Evolutionary conservation across 64 coral and sea anemone species (phyloP).

Genomic region (Actinia equina): DNA sequence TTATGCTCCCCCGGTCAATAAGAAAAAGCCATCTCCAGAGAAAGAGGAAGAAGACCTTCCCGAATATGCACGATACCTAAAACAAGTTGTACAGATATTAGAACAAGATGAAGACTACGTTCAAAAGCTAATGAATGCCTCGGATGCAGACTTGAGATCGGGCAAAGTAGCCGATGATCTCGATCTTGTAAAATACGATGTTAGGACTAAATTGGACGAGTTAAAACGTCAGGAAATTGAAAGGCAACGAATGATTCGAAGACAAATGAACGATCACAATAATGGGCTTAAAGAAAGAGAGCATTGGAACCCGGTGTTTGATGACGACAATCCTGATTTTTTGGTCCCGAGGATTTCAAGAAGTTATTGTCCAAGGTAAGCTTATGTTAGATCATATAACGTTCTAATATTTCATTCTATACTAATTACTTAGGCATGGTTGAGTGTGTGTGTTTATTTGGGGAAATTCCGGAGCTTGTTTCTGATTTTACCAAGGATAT

Average conservation of each 20-base stretch:
- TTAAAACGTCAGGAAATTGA: constrained; percentile 95
- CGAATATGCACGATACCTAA: constrained; percentile 93
- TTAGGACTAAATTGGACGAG: constrained; percentile 87
- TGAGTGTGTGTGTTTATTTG: background rate
- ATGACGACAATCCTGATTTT: constrained; percentile 98
- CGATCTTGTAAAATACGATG: constrained; percentile 91
- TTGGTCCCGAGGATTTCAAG: constrained; percentile 91
- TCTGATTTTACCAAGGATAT: background rate
- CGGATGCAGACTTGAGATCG: constrained; percentile 79
- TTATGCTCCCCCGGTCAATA: constrained; percentile 69
- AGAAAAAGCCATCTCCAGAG: constrained; percentile 9
- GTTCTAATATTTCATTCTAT: background rate
- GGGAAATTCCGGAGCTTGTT: background rate
- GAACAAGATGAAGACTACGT: constrained; percentile 96
- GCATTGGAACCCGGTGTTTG: constrained; percentile 94
- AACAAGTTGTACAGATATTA: constrained; percentile 98
- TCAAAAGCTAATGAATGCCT: constrained; percentile 88
- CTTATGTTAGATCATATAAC: background rate
- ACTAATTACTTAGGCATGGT: background rate
- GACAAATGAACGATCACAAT: constrained; percentile 92
- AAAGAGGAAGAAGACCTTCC: constrained; percentile 57
- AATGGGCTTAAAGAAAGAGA: constrained; percentile 90
- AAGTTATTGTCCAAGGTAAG: constrained; percentile 84
- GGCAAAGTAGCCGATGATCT: constrained; percentile 91
- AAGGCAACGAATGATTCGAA: constrained; percentile 71